A percentile compares a stretch with the other conserved stretches of the same genome.
Conservation (phyloP, 2,113 vertebrate genomes). For the Deroptyus accipitrinus region DNA sequence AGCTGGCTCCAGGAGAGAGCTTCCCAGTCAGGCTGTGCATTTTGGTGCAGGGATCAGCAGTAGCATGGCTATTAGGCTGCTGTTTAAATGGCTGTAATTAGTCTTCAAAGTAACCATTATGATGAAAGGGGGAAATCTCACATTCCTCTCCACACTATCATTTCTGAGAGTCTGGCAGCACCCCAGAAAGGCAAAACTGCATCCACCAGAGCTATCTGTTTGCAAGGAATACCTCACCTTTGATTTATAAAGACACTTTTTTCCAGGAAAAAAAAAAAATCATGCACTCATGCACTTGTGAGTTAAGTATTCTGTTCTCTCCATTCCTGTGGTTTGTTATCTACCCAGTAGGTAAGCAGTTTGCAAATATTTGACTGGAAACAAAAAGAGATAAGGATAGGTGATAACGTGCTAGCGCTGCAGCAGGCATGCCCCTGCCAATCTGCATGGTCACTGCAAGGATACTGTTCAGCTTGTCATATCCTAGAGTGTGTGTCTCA, state of each 20-base stretch:
- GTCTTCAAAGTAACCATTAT: slow-evolving; percentile 62
- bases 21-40: not conserved
- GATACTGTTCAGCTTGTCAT: not conserved
- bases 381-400: not conserved
- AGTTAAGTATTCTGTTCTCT: not conserved
- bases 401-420: not conserved
- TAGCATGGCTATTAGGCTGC: slow-evolving; percentile 3
- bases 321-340: slow-evolving; percentile 38
- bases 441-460: not conserved
- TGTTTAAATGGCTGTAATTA: slow-evolving; percentile 46
- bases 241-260: not conserved
- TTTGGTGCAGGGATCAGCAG: not conserved
- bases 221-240: not conserved
- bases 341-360: not conserved
- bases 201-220: not conserved
- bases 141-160: slow-evolving; percentile 50
- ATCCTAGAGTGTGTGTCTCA: not conserved
- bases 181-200: slow-evolving; percentile 5
- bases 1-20: not conserved
- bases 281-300: not conserved
- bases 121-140: slow-evolving; percentile 54
- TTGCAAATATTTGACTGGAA: slow-evolving; percentile 53
- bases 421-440: not conserved
- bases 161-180: slow-evolving; percentile 46
- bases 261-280: not conserved